phyloP scores from a whole-genome alignment of 2,888 invertebrate species.

The Linyphia triangularis region DNA sequence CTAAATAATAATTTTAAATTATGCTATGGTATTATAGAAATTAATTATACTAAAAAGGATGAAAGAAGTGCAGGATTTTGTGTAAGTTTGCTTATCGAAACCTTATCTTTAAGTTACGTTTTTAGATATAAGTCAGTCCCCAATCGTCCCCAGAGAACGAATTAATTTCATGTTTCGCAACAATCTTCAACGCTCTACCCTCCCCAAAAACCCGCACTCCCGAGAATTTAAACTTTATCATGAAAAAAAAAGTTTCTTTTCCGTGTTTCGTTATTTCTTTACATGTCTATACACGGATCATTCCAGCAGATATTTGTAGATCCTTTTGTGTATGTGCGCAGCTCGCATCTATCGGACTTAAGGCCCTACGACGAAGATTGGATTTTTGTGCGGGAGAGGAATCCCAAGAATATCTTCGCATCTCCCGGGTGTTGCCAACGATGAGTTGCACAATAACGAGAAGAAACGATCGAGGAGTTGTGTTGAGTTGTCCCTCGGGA shows the following conservation, averaged over 20 bases:
- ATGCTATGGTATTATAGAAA: no score
- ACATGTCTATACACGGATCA: no score
- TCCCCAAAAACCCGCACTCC: not conserved
- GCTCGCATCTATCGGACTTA: not conserved
- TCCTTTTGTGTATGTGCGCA: constrained; percentile 2
- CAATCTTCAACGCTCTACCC: not conserved
- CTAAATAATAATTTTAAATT: no score
- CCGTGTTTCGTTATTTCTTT: not conserved
- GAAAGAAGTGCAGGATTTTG: no score
- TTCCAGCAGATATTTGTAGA: constrained; percentile 1
- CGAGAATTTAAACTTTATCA: constrained; percentile 44
- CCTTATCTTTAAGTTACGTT: not conserved
- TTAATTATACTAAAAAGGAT: no score
- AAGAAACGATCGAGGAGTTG: not conserved
- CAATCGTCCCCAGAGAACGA: constrained; percentile 12
- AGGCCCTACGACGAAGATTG: not conserved
- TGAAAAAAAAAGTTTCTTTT: constrained; percentile 19
- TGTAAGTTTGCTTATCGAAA: not conserved
- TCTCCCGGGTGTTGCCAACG: constrained; percentile 2
- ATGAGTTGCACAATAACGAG: not conserved
- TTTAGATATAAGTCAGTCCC: not conserved
- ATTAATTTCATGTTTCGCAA: constrained; percentile 51
- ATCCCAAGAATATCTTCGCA: not conserved
- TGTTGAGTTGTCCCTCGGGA: constrained; percentile 15
- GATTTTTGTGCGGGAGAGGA: not conserved